Evolutionary conservation across 2,113 vertebrate species (phyloP).

Genomic region (Rhagologus leucostigma): DNA sequence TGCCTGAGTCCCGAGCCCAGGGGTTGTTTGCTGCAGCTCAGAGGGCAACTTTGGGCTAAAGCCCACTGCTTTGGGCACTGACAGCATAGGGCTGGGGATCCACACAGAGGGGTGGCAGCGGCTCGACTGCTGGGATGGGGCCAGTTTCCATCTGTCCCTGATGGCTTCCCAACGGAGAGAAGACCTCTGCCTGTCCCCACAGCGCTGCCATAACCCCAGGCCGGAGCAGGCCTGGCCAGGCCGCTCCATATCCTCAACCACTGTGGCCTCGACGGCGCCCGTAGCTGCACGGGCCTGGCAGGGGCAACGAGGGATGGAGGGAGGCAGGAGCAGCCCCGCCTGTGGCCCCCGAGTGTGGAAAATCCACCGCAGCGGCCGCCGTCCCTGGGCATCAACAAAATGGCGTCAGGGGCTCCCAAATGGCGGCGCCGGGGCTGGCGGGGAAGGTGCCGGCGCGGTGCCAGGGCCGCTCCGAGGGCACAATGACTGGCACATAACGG

Average conservation of each 20-base stretch:
- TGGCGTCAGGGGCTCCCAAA: constrained; percentile 43
- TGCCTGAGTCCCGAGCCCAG: rapidly evolving
- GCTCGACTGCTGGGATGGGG: rapidly evolving
- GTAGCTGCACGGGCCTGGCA: rapidly evolving
- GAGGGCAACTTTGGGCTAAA: not conserved
- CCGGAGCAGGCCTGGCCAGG: rapidly evolving
- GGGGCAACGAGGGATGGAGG: rapidly evolving
- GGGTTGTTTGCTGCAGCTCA: rapidly evolving
- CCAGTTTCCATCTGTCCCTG: rapidly evolving
- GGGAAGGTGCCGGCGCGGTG: not conserved
- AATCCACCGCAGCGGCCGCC: rapidly evolving
- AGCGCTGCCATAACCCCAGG: not conserved
- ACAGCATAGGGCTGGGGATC: not conserved
- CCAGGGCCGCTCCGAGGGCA: constrained; percentile 12
- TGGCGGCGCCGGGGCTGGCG: not conserved
- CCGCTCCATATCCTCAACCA: rapidly evolving
- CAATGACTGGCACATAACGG: constrained; percentile 62
- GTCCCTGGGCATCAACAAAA: not conserved
- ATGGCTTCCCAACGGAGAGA: too few species aligned
- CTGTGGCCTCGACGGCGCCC: rapidly evolving
- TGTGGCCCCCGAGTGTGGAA: rapidly evolving
- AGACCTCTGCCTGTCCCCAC: rapidly evolving
- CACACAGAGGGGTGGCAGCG: not conserved
- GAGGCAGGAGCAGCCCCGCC: rapidly evolving
- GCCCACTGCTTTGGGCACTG: rapidly evolving